Conservation (phyloP, 2,888 invertebrate genomes). For the Crematogaster levior region DNA sequence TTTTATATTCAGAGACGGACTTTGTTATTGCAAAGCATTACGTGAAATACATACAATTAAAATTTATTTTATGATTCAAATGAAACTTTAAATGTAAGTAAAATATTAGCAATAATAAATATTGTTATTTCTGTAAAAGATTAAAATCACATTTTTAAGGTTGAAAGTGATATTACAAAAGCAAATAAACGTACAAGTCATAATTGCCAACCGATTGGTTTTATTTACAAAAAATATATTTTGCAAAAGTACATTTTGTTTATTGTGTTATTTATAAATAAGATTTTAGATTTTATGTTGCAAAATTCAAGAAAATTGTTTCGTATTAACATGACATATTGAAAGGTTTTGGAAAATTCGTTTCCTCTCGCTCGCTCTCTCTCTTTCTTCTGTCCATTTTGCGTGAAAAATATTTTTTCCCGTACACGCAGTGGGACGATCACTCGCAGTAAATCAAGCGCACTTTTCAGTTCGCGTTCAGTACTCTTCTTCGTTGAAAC, state of each 20-base stretch:
- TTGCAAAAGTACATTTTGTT: not conserved
- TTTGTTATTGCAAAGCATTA: not conserved
- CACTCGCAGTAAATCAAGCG: slow-evolving; percentile 39
- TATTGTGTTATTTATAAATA: not conserved
- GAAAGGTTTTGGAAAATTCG: slow-evolving; percentile 10
- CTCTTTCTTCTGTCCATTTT: not conserved
- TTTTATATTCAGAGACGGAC: not conserved
- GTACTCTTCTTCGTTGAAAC: slow-evolving; percentile 47
- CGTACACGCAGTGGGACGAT: slow-evolving; percentile 10
- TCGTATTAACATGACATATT: slow-evolving; percentile 26
- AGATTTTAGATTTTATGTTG: not conserved
- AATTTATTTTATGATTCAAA: not conserved
- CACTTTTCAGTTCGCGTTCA: slow-evolving; percentile 50
- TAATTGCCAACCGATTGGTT: slow-evolving; percentile 12
- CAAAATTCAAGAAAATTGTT: slow-evolving; percentile 7
- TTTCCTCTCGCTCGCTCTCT: not conserved
- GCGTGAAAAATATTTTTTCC: slow-evolving; percentile 35
- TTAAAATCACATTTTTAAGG: not conserved
- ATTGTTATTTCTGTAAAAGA: not conserved
- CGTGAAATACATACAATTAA: not conserved
- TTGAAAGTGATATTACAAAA: not conserved
- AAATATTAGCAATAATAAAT: slow-evolving; percentile 23
- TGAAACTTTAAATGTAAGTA: not conserved
- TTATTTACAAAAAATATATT: not conserved
- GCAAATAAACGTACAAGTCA: too few species aligned